phyloP scores from a whole-genome alignment of 1,140 invertebrate genomes.

The Manduca sexta region DNA sequence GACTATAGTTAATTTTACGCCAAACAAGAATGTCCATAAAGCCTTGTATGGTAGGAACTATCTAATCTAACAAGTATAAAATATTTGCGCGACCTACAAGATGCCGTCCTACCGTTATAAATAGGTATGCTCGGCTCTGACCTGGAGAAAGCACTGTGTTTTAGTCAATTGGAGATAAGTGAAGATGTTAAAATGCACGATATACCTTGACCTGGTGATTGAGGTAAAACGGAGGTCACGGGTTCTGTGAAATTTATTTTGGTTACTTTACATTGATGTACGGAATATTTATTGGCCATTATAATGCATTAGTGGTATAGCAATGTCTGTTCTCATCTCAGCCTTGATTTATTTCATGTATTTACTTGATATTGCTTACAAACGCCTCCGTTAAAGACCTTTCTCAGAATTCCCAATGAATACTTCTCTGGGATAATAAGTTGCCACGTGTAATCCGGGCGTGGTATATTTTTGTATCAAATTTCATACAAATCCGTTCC shows the following conservation, averaged over 20 bases:
- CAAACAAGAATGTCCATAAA: too few relatives aligned
- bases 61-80: not conserved
- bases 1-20: too few relatives aligned
- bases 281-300: not conserved
- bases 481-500: too few relatives aligned
- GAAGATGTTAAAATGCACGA: slow-evolving; percentile 7
- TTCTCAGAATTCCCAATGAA: too few relatives aligned
- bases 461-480: too few relatives aligned
- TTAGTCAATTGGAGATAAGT: not conserved
- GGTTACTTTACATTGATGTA: not conserved
- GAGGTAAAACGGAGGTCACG: slow-evolving; percentile 3
- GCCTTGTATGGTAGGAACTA: too few relatives aligned
- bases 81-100: not conserved
- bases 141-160: slow-evolving; percentile 13
- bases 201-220: slow-evolving; percentile 14
- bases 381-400: too few relatives aligned
- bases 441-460: too few relatives aligned
- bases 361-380: too few relatives aligned
- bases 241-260: not conserved
- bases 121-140: slow-evolving; percentile 10
- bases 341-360: too few relatives aligned
- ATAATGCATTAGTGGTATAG: not conserved
- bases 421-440: too few relatives aligned
- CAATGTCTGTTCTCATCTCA: too few relatives aligned
- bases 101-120: slow-evolving; percentile 22